These are phyloP conservation scores for Coregonus suidteri DNA, from an alignment of 2,797 vertebrate genomes.

Conservation along the genomic window DNA sequence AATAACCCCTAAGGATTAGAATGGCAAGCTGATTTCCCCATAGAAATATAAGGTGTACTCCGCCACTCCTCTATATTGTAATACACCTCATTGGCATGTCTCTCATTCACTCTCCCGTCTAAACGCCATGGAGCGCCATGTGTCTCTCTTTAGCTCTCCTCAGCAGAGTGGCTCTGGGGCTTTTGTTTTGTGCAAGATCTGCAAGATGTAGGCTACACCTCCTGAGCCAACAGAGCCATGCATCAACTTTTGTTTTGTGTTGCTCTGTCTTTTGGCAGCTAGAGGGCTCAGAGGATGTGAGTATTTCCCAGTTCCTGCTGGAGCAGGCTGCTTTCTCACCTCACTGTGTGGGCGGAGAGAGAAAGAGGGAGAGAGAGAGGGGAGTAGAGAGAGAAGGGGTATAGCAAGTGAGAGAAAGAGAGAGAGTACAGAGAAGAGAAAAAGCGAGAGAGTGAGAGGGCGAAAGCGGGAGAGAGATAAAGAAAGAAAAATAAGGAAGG, in stretches of 20 bases:
- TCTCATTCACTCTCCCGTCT: neutral
- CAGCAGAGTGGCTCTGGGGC: constrained; percentile 5
- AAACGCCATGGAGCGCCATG: constrained; percentile 1
- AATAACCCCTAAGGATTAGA: neutral
- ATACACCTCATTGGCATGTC: neutral
- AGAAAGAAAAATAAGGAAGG: constrained; percentile 5
- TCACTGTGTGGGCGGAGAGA: neutral
- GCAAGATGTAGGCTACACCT: constrained; percentile 39
- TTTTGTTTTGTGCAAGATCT: constrained; percentile 30
- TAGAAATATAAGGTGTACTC: neutral
- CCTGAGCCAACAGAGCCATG: constrained; percentile 4
- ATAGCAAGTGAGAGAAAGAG: neutral
- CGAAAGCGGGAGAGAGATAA: neutral
- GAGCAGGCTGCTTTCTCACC: constrained; percentile 37
- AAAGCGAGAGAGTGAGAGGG: neutral
- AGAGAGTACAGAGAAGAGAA: neutral
- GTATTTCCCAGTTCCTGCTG: constrained; percentile 24
- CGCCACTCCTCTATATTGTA: neutral
- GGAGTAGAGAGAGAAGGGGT: neutral
- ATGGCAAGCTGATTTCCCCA: neutral
- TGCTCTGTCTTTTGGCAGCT: constrained; percentile 8
- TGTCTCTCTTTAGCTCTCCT: constrained; percentile 16
- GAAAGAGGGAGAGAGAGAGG: neutral
- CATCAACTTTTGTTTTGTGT: constrained; percentile 31
- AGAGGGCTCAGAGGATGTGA: neutral